Percentiles rank a stretch among this genome's conserved stretches.
phyloP scores from a whole-genome alignment of 2,797 vertebrate genomes.

The Phrynocephalus forsythii region DNA sequence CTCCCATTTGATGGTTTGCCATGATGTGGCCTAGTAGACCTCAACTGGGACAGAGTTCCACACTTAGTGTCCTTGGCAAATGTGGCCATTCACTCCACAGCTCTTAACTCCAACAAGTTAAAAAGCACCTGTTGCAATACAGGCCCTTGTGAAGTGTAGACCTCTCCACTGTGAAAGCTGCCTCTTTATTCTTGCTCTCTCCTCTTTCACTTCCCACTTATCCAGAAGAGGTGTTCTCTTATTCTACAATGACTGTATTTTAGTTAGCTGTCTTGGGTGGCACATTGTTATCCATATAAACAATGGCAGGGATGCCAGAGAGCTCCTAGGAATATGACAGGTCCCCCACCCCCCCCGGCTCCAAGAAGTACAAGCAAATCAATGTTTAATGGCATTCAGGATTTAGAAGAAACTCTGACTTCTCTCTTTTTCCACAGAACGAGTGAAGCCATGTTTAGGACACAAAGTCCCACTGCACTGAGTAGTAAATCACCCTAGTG shows the following conservation, averaged over 20 bases:
- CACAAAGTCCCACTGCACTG: too few species aligned
- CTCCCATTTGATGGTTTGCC: too few species aligned
- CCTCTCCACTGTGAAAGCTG: background rate
- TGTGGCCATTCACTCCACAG: too few species aligned
- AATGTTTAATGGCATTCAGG: background rate
- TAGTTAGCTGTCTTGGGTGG: background rate
- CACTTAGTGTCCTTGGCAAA: too few species aligned
- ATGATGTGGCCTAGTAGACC: too few species aligned
- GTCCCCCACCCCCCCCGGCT: background rate
- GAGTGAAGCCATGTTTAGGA: too few species aligned
- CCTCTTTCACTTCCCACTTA: background rate
- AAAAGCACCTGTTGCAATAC: too few species aligned
- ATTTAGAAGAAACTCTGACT: background rate
- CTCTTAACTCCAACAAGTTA: too few species aligned
- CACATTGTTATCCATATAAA: background rate
- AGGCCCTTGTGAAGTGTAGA: too few species aligned
- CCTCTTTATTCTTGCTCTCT: background rate
- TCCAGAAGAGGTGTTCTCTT: background rate
- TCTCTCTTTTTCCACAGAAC: background rate
- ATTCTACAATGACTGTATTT: background rate
- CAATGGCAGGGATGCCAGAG: background rate
- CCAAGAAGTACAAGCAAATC: background rate
- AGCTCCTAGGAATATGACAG: background rate
- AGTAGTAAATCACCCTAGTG: too few species aligned
- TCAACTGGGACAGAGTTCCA: too few species aligned